Evolutionary conservation across 2,797 vertebrate genomes (phyloP), one percentile per base, ranked within the genome.

Genomic region (Chaetophractus vellerosus): DNA sequence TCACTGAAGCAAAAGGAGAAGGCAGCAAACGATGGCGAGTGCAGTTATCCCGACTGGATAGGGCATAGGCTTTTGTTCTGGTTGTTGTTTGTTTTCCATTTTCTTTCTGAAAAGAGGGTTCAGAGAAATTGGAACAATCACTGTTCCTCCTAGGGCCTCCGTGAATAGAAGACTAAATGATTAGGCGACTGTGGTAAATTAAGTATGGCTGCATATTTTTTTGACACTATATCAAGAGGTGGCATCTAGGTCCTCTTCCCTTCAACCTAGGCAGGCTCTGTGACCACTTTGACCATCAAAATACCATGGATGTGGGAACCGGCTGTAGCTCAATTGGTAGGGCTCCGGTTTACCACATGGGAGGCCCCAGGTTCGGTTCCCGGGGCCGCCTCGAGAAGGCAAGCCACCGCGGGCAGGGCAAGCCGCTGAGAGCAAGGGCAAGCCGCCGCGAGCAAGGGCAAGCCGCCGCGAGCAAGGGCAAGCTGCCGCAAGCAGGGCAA

Each of bases 41-140:
- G 15, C 36, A 74, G 63, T 72, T 24, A 21, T 41, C 66, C 50
- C 36, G 18, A 63, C 14, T 21, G 23, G 23, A 21, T 0, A 19
- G 18, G 19, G 28, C 5, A 48, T 10, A 21, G 66, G n/a, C 71
- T 81, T 72, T 26, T 7, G 24, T 45, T 38, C 50, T 48, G 24
- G 31, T 3, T 57, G 36, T 19, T 84, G 45, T 26, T 75, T 64
- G 64, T 63, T 76, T 96, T 64, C 69, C 69, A 72, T 75, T 78
- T 80, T 63, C 57, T 91, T 92, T 94, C 61, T 78, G 21, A 68
- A 84, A 91, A 69, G 26, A 38, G 16, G 9, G 41, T 10, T 64
- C 33, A 26, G 83, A 94, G 48, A 86, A 89, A 86, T 57, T 45
- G 24, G 50, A 19, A 28, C 41, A 50, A 61, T n/a, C 16, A 18